Evolutionary conservation across 2,113 vertebrate species (phyloP), one percentile per base, ranked within the genome.

Genomic region (Xenopus laevis): DNA sequence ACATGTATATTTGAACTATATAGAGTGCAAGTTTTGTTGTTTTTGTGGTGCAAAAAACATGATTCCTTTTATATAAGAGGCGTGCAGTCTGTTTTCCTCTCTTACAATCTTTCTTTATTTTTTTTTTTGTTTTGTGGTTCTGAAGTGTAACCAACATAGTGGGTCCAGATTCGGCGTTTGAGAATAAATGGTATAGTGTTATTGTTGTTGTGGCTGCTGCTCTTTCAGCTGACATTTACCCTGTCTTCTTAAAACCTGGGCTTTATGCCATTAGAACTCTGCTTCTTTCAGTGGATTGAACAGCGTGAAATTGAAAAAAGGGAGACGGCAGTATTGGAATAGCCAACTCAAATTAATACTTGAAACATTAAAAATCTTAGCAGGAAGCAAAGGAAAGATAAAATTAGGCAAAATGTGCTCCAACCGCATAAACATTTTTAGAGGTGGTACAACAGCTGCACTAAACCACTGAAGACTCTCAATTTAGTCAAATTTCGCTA

Each of bases 201-300:
- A 55, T 74, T 75, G 65, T 52, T 68, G 45, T 44, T 76, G 13
- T 63, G 59, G 17, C 45, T 76, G 45, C 66, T 46, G 69, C 23
- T 61, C 59, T 69, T 55, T 69, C 45, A 44, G 44, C 47, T 76
- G 73, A 76, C 17, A 59, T 69, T 66, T 69, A 60, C 18, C 40
- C 46, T 69, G 27, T 76, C 73, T 69, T 69, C 45, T 68, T 16
- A 61, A 75, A 52, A 20, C 65, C 72, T 61, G 72, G 72, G 72
- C 66, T 52, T 45, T 3, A 12, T 68, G 72, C 72, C 72, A 75
- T 68, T 18, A 40, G 57, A 61, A 75, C 61, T 27, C 21, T 75
- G 33, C 6, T 40, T 40, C 33, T 40, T 40, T 40, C 33, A 40
- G 65, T 75, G 65, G 65, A 57, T 46, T 68, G 68, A 68, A 61